phyloP scores from a whole-genome alignment of 2,113 vertebrate genomes.

The Lasiurus borealis region DNA sequence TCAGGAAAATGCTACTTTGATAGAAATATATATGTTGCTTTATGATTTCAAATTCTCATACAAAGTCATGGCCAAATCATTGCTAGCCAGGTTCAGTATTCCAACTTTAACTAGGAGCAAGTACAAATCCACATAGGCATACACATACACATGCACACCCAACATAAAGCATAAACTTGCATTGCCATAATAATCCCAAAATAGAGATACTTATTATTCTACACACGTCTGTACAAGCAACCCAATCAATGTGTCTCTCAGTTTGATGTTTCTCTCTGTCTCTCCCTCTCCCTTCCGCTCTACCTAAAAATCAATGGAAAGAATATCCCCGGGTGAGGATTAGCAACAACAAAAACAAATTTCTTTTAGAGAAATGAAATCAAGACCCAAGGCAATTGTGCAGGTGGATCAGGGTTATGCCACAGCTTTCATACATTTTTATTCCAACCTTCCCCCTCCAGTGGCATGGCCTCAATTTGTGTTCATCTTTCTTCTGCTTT shows the following conservation, averaged over 20 bases:
- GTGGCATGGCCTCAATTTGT: not conserved
- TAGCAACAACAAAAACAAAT: not conserved
- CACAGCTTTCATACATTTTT: not conserved
- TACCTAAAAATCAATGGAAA: no score
- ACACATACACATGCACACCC: not conserved
- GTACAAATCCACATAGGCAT: not conserved
- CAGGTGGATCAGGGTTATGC: not conserved
- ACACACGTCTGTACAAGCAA: not conserved
- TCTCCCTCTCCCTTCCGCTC: no score
- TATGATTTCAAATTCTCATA: constrained; percentile 29
- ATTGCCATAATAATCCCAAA: constrained; percentile 27
- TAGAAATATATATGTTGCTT: not conserved
- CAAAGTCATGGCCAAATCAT: constrained; percentile 15
- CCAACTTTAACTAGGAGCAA: not conserved
- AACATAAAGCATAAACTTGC: not conserved
- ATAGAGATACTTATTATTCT: constrained; percentile 32
- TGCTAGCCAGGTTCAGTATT: not conserved
- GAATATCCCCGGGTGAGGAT: no score
- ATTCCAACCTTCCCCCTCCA: constrained; percentile 27
- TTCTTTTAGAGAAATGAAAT: constrained; percentile 55
- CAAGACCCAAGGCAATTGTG: constrained; percentile 1
- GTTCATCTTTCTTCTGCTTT: not conserved
- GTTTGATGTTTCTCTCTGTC: no score
- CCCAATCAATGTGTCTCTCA: no score
- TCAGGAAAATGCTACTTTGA: constrained; percentile 24